Evolutionary conservation across 92 coral and sea anemone species (phyloP).

Genomic region (Palythoa caribaeorum): DNA sequence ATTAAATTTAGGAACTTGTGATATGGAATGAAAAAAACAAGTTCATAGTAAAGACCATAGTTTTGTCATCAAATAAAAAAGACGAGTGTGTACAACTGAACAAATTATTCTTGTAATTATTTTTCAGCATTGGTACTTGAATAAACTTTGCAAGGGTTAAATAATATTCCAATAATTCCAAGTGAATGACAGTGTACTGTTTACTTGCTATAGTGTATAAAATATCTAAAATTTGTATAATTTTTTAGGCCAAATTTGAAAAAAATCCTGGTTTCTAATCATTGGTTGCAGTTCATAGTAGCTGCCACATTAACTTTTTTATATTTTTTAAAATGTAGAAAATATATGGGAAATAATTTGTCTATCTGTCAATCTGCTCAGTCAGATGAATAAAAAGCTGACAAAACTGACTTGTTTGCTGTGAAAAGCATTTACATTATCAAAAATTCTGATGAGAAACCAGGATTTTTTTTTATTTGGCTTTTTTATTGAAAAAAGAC

Average conservation of each 20-base stretch:
- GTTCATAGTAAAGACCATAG: slow-evolving; percentile 6
- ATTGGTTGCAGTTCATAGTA: slow-evolving; percentile 4
- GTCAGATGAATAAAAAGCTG: not conserved
- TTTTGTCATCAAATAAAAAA: not conserved
- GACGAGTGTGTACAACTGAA: slow-evolving; percentile 14
- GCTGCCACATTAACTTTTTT: slow-evolving; percentile 15
- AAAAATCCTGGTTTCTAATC: slow-evolving; percentile 2
- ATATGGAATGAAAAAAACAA: slow-evolving; percentile 21
- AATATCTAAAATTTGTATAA: not conserved
- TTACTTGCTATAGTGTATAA: not conserved
- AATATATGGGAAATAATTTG: not conserved
- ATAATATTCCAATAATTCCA: slow-evolving; percentile 1
- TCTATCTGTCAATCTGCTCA: not conserved
- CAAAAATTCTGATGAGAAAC: not conserved
- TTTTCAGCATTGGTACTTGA: slow-evolving; percentile 6
- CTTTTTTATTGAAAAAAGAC: not conserved
- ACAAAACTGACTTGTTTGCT: not conserved
- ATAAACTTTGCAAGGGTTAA: slow-evolving; percentile 7
- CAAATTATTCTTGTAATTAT: slow-evolving; percentile 18
- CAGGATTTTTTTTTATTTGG: not conserved
- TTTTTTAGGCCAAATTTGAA: not conserved
- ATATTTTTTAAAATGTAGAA: slow-evolving; percentile 17
- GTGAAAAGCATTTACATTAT: not conserved
- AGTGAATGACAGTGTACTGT: slow-evolving; percentile 4
- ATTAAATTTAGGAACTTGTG: slow-evolving; percentile 25